A percentile compares a stretch with the other conserved stretches of the same genome.
Conservation (phyloP, 2,888 invertebrate genomes). For the Idaea dimidiata region DNA sequence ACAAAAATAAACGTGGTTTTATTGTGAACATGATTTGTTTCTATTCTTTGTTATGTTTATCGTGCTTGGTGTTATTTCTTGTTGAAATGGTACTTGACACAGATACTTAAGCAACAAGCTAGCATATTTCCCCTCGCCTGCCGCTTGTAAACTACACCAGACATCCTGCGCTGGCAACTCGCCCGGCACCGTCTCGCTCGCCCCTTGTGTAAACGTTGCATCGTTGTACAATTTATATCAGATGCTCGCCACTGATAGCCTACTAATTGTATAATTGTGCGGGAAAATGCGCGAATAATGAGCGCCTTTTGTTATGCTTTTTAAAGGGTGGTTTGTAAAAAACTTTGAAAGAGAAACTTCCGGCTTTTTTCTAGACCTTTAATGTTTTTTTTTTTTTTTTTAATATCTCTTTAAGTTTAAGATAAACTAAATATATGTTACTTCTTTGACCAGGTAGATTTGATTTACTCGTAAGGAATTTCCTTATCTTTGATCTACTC, state of each 20-base stretch:
- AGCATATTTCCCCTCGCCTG: conserved; percentile 5
- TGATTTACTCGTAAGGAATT: too few species aligned
- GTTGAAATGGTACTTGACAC: too few species aligned
- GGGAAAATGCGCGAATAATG: conserved; percentile 13
- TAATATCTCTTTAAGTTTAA: too few species aligned
- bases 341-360: background rate
- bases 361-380: background rate
- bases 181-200: conserved; percentile 30
- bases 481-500: too few species aligned
- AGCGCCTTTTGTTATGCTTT: background rate
- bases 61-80: too few species aligned
- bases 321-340: conserved; percentile 8
- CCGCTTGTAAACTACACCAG: conserved; percentile 22
- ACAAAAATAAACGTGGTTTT: too few species aligned
- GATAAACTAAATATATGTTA: too few species aligned
- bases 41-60: too few species aligned
- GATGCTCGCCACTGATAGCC: conserved; percentile 43
- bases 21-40: too few species aligned
- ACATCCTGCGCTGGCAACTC: conserved; percentile 28
- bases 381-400: background rate
- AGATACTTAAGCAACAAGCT: background rate
- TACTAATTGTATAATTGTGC: conserved; percentile 45
- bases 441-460: too few species aligned
- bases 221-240: conserved; percentile 49
- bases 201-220: conserved; percentile 44